Conservation (phyloP, 2,113 vertebrate genomes). For the Sporophila hypoxantha region DNA sequence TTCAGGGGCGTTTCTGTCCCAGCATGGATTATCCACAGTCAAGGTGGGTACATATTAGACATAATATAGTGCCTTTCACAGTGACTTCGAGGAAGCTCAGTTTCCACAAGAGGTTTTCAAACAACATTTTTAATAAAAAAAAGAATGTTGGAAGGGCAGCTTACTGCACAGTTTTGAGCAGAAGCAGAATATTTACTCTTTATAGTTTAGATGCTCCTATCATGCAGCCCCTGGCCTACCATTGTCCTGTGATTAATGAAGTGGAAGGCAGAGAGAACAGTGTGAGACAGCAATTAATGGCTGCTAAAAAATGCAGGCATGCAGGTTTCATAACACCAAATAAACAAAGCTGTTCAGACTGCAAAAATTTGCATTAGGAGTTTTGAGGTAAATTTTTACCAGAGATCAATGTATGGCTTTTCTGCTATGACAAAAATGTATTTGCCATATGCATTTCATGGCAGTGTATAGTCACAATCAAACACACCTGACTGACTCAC, state of each 20-base stretch:
- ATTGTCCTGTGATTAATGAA: constrained; percentile 16
- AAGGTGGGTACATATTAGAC: not conserved
- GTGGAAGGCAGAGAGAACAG: not conserved
- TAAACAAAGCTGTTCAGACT: not conserved
- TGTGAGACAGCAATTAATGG: not conserved
- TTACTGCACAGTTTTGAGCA: not conserved
- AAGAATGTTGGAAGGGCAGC: not conserved
- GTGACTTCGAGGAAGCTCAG: not conserved
- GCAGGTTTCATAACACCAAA: not conserved
- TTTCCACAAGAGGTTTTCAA: not conserved
- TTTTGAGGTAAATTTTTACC: not conserved
- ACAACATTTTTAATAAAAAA: not conserved
- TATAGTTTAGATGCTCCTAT: not conserved
- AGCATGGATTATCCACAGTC: not conserved
- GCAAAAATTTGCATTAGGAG: not conserved
- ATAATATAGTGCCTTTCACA: not conserved
- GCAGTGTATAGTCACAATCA: not conserved
- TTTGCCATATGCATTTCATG: not conserved
- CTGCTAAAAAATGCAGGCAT: constrained; percentile 4
- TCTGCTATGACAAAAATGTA: not conserved
- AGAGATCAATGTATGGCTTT: not conserved
- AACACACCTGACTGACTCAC: not conserved
- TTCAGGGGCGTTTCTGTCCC: fast-evolving
- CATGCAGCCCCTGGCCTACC: not conserved
- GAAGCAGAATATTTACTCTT: not conserved